These are phyloP conservation scores for Pelusios castaneus DNA, from an alignment of 2,113 vertebrate species.

Conservation along the genomic window DNA sequence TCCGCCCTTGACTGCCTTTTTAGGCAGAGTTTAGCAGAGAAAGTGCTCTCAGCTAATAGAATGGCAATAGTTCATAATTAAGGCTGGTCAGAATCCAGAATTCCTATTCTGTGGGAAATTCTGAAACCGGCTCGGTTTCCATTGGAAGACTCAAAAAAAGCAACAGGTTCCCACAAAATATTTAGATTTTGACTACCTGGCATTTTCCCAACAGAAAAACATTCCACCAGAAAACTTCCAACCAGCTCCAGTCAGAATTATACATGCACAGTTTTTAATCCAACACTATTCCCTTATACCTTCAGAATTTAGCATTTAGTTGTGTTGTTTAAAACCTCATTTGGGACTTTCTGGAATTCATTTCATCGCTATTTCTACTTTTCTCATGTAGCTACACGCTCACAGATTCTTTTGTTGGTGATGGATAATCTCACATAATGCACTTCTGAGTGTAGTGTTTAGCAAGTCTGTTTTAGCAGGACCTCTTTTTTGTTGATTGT, in stretches of 20 bases:
- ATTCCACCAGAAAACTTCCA: background rate
- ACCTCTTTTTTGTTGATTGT: constrained; percentile 39
- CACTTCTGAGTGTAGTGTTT: background rate
- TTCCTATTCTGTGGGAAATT: background rate
- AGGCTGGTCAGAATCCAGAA: background rate
- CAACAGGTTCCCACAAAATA: background rate
- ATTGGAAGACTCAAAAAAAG: background rate
- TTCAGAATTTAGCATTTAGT: constrained; percentile 24
- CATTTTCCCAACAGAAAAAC: background rate
- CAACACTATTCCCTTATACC: background rate
- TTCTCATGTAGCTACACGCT: constrained; percentile 22
- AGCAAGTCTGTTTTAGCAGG: background rate
- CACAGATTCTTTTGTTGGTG: background rate
- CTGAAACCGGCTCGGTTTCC: background rate
- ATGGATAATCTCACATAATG: background rate
- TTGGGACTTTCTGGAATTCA: constrained; percentile 31
- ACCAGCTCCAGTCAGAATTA: background rate
- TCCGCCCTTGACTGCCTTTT: background rate
- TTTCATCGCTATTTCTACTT: background rate
- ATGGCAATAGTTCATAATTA: background rate
- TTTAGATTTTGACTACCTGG: background rate
- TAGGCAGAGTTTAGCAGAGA: background rate
- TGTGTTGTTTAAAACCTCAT: background rate
- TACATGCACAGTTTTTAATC: background rate
- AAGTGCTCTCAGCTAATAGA: constrained; percentile 38